Percentiles rank a stretch among this genome's conserved stretches.
Evolutionary conservation across 2,113 vertebrate species (phyloP).

Genomic region (Machaerirhynchus nigripectus): DNA sequence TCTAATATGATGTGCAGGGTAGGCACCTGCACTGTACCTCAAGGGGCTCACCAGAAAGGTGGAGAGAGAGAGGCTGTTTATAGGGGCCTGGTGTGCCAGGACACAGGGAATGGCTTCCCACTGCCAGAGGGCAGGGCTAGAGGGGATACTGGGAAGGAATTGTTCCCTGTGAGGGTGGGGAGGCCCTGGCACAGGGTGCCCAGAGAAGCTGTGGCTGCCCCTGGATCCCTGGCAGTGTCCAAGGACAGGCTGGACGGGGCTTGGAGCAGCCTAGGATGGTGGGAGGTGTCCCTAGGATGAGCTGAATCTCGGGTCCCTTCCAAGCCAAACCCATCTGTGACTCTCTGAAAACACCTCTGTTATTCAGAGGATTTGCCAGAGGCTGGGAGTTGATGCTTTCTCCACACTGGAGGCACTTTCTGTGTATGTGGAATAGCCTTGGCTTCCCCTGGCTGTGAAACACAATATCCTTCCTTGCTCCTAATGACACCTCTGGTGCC

Average conservation of each 20-base stretch:
- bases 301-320: neutral
- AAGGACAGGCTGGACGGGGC: neutral
- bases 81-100: neutral
- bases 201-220: neutral
- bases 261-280: neutral
- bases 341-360: neutral
- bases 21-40: neutral
- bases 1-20: neutral
- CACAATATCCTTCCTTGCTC: neutral
- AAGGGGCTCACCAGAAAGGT: neutral
- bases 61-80: neutral
- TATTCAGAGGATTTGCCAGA: neutral
- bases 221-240: neutral
- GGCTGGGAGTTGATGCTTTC: neutral
- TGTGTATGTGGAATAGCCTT: neutral
- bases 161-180: rapidly evolving
- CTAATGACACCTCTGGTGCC: rapidly evolving
- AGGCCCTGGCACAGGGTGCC: neutral
- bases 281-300: neutral
- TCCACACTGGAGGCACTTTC: neutral
- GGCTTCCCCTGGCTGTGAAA: neutral
- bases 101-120: neutral
- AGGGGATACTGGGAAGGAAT: neutral
- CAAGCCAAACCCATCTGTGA: neutral
- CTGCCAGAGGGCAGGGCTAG: rapidly evolving